Percentiles rank a stretch among this genome's conserved stretches.
Evolutionary conservation across 2,888 invertebrate genomes (phyloP).

Genomic region (Eupithecia centaureata): DNA sequence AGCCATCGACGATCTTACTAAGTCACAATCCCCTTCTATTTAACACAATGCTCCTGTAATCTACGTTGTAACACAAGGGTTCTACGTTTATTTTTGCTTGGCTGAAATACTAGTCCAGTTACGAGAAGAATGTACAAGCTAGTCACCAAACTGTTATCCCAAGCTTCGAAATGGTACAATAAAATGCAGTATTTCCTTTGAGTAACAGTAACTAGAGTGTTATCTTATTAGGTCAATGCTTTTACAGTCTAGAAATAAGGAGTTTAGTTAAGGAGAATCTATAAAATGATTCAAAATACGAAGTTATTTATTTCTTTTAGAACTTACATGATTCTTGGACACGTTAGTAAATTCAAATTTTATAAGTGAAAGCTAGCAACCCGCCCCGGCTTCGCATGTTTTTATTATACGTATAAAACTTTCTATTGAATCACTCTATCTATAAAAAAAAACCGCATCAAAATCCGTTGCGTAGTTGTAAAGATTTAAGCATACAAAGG

Average conservation of each 20-base stretch:
- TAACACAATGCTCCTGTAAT: background rate
- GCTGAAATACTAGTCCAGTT: background rate
- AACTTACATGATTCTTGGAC: background rate
- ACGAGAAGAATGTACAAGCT: background rate
- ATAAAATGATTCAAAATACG: too few species aligned
- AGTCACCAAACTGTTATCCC: background rate
- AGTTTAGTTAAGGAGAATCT: background rate
- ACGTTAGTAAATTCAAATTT: too few species aligned
- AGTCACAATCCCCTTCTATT: background rate
- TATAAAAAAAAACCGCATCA: too few species aligned
- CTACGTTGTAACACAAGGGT: background rate
- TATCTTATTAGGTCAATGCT: background rate
- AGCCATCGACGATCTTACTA: background rate
- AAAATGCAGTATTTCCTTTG: constrained; percentile 3
- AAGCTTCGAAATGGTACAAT: constrained; percentile 1
- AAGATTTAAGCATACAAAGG: too few species aligned
- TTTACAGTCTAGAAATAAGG: background rate
- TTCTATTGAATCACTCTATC: too few species aligned
- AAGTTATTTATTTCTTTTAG: background rate
- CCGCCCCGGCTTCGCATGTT: too few species aligned
- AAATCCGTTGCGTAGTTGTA: too few species aligned
- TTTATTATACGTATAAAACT: too few species aligned
- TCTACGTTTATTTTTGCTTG: background rate
- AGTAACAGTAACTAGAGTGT: background rate
- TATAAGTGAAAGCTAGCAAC: too few species aligned